Conservation (phyloP, 2,888 invertebrate genomes). For the Tetrapedia diversipes region DNA sequence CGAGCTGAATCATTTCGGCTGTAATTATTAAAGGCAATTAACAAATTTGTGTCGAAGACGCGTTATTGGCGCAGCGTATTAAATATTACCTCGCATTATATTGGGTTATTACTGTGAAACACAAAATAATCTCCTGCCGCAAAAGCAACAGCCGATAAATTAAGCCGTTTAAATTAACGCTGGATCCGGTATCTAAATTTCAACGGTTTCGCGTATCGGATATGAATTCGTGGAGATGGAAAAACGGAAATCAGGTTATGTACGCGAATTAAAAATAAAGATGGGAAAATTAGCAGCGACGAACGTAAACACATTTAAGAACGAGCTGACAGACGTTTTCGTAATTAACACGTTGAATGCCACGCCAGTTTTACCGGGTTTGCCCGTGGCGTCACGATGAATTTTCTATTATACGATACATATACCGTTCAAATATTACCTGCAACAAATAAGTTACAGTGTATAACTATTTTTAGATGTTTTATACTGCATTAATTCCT, state of each 20-base stretch:
- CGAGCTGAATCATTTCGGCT: no score
- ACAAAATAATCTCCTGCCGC: not conserved
- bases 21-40: not conserved
- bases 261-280: not conserved
- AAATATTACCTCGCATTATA: not conserved
- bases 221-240: not conserved
- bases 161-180: not conserved
- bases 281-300: no score
- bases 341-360: no score
- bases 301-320: no score
- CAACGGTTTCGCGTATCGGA: fast-evolving
- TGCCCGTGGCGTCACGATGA: no score
- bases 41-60: not conserved
- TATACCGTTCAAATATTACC: no score
- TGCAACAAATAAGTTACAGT: no score
- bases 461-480: no score
- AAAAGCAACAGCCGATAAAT: not conserved
- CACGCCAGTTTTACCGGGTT: no score
- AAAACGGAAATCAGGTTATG: not conserved
- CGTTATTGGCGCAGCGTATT: not conserved
- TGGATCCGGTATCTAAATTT: not conserved
- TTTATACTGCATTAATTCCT: no score
- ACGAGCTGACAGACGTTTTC: no score
- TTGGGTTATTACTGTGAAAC: not conserved
- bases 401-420: no score